Evolutionary conservation across 2,888 invertebrate genomes (phyloP).

Genomic region (Drosophila siamana): DNA sequence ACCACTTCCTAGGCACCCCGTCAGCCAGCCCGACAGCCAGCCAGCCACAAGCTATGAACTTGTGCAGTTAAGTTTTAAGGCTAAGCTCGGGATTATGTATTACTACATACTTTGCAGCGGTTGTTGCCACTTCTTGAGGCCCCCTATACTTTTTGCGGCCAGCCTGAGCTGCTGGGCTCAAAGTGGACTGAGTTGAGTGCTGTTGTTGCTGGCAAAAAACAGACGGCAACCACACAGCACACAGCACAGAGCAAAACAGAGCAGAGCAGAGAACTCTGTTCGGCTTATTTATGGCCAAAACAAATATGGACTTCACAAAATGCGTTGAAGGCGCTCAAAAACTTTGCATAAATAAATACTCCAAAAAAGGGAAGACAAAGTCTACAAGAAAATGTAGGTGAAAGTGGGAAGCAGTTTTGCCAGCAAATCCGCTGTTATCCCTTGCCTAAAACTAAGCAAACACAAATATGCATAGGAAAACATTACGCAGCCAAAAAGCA

Average conservation of each 20-base stretch:
- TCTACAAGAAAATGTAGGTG: neutral
- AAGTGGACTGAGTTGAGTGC: conserved; percentile 46
- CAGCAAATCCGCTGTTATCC: conserved; percentile 57
- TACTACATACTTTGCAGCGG: conserved; percentile 73
- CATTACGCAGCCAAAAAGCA: conserved; percentile 27
- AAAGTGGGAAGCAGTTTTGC: neutral
- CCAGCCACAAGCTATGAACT: conserved; percentile 74
- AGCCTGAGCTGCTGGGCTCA: conserved; percentile 17
- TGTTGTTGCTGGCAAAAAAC: conserved; percentile 11
- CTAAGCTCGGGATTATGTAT: conserved; percentile 77
- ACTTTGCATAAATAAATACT: conserved; percentile 64
- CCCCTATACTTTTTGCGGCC: conserved; percentile 41
- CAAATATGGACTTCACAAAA: conserved; percentile 55
- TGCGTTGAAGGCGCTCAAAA: conserved; percentile 58
- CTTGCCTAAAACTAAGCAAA: conserved; percentile 62
- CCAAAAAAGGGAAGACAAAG: conserved; percentile 27
- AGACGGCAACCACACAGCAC: conserved; percentile 46
- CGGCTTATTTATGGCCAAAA: conserved; percentile 57
- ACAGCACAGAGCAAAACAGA: conserved; percentile 23
- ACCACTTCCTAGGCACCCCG: neutral
- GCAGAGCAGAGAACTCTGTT: no score
- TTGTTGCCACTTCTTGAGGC: conserved; percentile 39
- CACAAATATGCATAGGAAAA: conserved; percentile 37
- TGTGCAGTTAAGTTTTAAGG: conserved; percentile 78
- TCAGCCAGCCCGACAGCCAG: conserved; percentile 31